phyloP scores from a whole-genome alignment of 2,888 invertebrate species.

The Dichetophora obliterata region DNA sequence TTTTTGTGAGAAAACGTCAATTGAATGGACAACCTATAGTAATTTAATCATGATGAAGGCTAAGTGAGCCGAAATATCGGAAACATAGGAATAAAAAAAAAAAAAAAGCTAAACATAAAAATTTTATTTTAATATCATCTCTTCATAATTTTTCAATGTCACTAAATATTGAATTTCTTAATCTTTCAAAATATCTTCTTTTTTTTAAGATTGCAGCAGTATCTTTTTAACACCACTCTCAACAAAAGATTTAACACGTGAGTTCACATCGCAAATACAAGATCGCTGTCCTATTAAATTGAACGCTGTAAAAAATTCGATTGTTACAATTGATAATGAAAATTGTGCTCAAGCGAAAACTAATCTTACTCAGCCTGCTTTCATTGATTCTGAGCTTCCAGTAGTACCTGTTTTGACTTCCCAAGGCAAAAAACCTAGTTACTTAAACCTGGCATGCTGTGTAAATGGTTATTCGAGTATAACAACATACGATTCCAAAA shows the following conservation, averaged over 20 bases:
- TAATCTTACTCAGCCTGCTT: conserved; percentile 58
- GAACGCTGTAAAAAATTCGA: conserved; percentile 57
- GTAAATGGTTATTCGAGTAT: conserved; percentile 91
- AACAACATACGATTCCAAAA: conserved; percentile 87
- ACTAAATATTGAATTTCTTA: not conserved
- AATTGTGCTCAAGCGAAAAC: conserved; percentile 62
- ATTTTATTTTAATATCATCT: too few relatives aligned
- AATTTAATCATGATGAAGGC: too few relatives aligned
- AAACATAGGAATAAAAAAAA: too few relatives aligned
- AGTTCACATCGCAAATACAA: conserved; percentile 75
- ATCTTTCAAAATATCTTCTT: not conserved
- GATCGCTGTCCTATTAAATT: conserved; percentile 69
- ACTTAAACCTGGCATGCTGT: conserved; percentile 89
- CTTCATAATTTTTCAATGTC: too few relatives aligned
- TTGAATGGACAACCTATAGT: too few relatives aligned
- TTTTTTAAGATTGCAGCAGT: conserved; percentile 68
- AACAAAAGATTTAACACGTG: conserved; percentile 72
- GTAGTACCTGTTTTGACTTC: conserved; percentile 1
- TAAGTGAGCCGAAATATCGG: too few relatives aligned
- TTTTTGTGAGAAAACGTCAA: too few relatives aligned
- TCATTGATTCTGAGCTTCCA: conserved; percentile 22
- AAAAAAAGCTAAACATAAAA: too few relatives aligned
- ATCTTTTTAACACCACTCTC: conserved; percentile 76
- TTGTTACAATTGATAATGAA: conserved; percentile 58
- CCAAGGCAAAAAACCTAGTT: conserved; percentile 83